Evolutionary conservation across 1,140 invertebrate genomes (phyloP), one percentile per base, ranked within the genome.

Genomic region (Laupala kohalensis): DNA sequence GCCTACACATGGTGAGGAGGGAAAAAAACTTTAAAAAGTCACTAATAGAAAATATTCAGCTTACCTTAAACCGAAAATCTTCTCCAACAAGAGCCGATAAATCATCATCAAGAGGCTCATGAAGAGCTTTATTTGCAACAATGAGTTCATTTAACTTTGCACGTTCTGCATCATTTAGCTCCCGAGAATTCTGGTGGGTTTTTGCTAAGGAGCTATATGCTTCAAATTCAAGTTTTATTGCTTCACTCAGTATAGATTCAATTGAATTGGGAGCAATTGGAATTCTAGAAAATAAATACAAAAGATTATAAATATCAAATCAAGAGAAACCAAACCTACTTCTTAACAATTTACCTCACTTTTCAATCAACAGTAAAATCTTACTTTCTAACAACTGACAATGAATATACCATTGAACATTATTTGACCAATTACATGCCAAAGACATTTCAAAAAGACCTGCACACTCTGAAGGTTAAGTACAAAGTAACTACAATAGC

Each of bases 71-170:
- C 77, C 81, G 79, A 78, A 83, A 82, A 76, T 87, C 83, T 68
- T 86, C 87, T 77, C 79, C 86, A 74, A 87, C 81, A 24, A 90
- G 81, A 78, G 85, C 86, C n/a, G 86, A 86, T 23, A 91, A 82
- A 78, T 93, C 91, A 72, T 93, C 90, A 74, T 93, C 91, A 1
- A 95, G 82, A 25, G 93, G 93, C 66, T 89, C 89, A 74, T 90
- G 83, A 13, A 94, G 81, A 3, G 91, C 90, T 80, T 93, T 91
- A 78, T 93, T 92, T 0, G 93, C 92, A 3, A 92, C 84, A 65
- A 93, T 89, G 23, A 95, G 80, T 79, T 95, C 92, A 74, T 91
- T 90, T 62, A 95, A 78, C 79, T 94, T 94, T 13, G 88, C 87
- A 75, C 87, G 84, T 80, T 94, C 92, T 13, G 90, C 87, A 78